A percentile compares a stretch with the other conserved stretches of the same genome.
Evolutionary conservation across 1,140 invertebrate genomes (phyloP).

Genomic region (Daktulosphaira vitifoliae): DNA sequence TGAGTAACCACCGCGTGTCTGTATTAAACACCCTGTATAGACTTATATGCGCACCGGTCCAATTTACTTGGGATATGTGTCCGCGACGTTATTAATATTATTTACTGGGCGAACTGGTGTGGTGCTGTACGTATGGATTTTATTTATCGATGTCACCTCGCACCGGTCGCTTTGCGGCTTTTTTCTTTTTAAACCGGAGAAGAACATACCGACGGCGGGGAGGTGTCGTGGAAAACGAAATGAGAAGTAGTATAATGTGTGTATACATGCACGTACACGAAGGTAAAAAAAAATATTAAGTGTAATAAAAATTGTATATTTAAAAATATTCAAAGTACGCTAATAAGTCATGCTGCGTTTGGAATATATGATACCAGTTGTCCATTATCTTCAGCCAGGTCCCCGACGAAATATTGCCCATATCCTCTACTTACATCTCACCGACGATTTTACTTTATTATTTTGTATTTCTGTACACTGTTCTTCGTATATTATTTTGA

Average conservation of each 20-base stretch:
- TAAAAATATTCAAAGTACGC: slow-evolving; percentile 33
- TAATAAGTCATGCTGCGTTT: slow-evolving; percentile 32
- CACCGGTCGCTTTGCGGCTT: slow-evolving; percentile 23
- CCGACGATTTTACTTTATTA: slow-evolving; percentile 30
- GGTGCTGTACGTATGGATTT: slow-evolving; percentile 11
- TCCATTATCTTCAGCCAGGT: slow-evolving; percentile 1
- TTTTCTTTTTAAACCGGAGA: slow-evolving; percentile 3
- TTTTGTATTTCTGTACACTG: not conserved
- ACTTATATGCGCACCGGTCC: not conserved
- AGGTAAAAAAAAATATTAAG: not conserved
- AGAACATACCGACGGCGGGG: not conserved
- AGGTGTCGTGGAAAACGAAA: not conserved
- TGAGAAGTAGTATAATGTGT: no score
- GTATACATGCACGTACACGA: no score
- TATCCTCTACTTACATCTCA: slow-evolving; percentile 25
- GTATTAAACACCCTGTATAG: slow-evolving; percentile 13
- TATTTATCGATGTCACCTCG: slow-evolving; percentile 30
- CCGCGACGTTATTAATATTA: slow-evolving; percentile 32
- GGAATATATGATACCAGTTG: slow-evolving; percentile 31
- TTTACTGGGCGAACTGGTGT: slow-evolving; percentile 33
- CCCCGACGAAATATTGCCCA: slow-evolving; percentile 31
- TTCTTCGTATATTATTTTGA: slow-evolving; percentile 4
- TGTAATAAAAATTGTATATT: slow-evolving; percentile 33
- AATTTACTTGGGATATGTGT: slow-evolving; percentile 1
- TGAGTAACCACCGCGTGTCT: not conserved